Percentiles rank a stretch among this genome's conserved stretches.
phyloP scores from a whole-genome alignment of 2,797 vertebrate species.

The Cacajao melanocephalus region DNA sequence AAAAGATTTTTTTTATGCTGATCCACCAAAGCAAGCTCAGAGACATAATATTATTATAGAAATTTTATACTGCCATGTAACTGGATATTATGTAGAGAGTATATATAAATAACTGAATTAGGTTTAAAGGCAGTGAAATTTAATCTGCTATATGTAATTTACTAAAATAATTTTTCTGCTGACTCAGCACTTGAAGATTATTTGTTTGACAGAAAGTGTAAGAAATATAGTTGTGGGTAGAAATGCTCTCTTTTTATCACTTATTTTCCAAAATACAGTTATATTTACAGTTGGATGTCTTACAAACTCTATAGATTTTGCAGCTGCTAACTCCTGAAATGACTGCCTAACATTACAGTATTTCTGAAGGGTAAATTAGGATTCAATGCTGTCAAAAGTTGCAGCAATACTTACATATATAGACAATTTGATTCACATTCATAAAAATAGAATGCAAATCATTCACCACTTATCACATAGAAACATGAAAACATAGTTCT shows the following conservation, averaged over 20 bases:
- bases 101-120: slow-evolving; percentile 45
- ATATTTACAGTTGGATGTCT: slow-evolving; percentile 73
- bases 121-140: slow-evolving; percentile 56
- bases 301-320: slow-evolving; percentile 70
- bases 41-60: slow-evolving; percentile 52
- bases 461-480: not conserved
- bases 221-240: slow-evolving; percentile 66
- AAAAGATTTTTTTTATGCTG: slow-evolving; percentile 16
- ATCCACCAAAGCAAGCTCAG: slow-evolving; percentile 36
- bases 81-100: not conserved
- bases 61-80: slow-evolving; percentile 64
- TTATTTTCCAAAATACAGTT: slow-evolving; percentile 73
- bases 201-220: slow-evolving; percentile 57
- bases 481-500: not conserved
- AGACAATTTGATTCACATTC: not conserved
- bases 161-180: slow-evolving; percentile 74
- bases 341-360: slow-evolving; percentile 3
- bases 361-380: slow-evolving; percentile 67
- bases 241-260: slow-evolving; percentile 74
- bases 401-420: not conserved
- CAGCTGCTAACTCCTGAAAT: slow-evolving; percentile 50
- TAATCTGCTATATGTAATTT: slow-evolving; percentile 65
- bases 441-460: not conserved
- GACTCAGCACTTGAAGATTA: slow-evolving; percentile 68
- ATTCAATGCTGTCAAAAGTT: slow-evolving; percentile 54